Conservation (phyloP, 2,113 vertebrate species). For the Synchiropus splendidus region DNA sequence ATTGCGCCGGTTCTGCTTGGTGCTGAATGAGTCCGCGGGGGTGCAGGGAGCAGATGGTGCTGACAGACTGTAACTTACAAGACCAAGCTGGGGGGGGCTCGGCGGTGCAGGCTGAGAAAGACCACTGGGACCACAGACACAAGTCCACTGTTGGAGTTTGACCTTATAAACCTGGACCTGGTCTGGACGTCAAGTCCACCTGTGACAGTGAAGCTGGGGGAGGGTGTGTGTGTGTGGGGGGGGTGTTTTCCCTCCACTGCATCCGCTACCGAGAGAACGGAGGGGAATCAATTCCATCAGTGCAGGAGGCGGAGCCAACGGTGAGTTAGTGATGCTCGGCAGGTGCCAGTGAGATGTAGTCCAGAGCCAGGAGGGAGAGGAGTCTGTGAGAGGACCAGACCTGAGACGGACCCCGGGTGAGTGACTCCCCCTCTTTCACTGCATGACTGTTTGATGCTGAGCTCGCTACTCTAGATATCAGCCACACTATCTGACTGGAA, state of each 20-base stretch:
- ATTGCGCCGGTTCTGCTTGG: conserved; percentile 17
- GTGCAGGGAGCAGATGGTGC: conserved; percentile 65
- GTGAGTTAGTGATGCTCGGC: conserved; percentile 62
- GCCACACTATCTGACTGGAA: too few species aligned
- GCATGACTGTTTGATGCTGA: too few species aligned
- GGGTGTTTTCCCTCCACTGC: conserved; percentile 41
- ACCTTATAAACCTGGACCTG: conserved; percentile 14
- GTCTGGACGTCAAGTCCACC: too few species aligned
- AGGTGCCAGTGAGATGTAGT: conserved; percentile 61
- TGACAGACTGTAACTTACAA: conserved; percentile 67
- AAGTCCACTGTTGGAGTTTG: conserved; percentile 22
- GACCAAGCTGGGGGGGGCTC: conserved; percentile 39
- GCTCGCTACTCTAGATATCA: too few species aligned
- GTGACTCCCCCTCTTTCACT: too few species aligned
- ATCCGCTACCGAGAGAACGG: conserved; percentile 40
- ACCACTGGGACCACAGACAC: conserved; percentile 45
- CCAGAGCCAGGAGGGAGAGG: conserved; percentile 46
- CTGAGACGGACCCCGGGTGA: too few species aligned
- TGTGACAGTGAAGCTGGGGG: too few species aligned
- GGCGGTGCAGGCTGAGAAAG: conserved; percentile 40
- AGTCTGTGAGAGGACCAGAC: conserved; percentile 46
- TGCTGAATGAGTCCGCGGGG: conserved; percentile 52
- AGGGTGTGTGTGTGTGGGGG: neutral
- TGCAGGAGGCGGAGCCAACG: conserved; percentile 43
- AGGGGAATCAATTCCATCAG: conserved; percentile 37